These are phyloP conservation scores for Tokudaia muenninki DNA, from an alignment of 2,797 vertebrate species.

Conservation along the genomic window DNA sequence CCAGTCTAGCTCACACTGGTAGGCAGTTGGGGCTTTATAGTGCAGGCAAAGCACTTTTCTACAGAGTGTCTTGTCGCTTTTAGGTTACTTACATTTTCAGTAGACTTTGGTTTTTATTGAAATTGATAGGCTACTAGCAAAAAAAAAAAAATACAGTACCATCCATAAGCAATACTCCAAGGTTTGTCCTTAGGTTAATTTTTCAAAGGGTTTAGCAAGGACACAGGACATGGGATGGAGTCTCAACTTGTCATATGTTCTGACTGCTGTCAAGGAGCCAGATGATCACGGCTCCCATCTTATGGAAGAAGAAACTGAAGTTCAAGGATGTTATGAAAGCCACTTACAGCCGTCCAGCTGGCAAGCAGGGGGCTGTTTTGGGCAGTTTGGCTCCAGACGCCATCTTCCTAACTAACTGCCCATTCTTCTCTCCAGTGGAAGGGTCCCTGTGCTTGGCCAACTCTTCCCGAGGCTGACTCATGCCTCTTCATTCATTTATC, in stretches of 20 bases:
- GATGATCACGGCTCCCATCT: background rate
- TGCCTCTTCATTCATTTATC: background rate
- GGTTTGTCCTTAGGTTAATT: background rate
- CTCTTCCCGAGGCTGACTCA: background rate
- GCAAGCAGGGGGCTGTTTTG: background rate
- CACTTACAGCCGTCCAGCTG: background rate
- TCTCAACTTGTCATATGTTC: background rate
- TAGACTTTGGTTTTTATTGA: conserved; percentile 20
- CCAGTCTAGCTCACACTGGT: too few species aligned
- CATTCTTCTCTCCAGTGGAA: background rate
- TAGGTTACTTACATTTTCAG: background rate
- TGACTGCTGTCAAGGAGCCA: background rate
- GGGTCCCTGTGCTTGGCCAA: background rate
- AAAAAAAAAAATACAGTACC: background rate
- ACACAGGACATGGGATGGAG: background rate
- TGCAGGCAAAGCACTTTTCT: background rate
- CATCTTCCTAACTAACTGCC: conserved; percentile 30
- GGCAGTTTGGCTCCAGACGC: conserved; percentile 40
- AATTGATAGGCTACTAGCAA: background rate
- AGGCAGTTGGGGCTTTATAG: background rate
- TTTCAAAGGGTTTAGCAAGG: conserved; percentile 21
- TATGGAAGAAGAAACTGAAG: conserved; percentile 8
- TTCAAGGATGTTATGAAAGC: conserved; percentile 25
- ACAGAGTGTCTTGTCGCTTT: background rate
- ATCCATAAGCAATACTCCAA: background rate